phyloP scores from a whole-genome alignment of 2,113 vertebrate species.

The Pipra filicauda region DNA sequence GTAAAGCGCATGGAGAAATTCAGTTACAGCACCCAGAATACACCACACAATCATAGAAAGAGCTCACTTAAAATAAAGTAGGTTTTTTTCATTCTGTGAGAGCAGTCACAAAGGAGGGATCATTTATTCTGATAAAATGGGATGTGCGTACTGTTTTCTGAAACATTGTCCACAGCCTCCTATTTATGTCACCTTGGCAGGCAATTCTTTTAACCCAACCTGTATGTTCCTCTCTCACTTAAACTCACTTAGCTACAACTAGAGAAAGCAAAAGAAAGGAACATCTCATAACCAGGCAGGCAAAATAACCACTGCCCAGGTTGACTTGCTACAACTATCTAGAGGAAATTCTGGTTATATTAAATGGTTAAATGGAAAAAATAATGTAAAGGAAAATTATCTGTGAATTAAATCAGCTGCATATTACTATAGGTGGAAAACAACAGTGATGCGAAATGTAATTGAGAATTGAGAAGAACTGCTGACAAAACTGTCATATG shows the following conservation, averaged over 20 bases:
- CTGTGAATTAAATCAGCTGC: rapidly evolving
- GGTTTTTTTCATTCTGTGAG: neutral
- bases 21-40: neutral
- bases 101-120: rapidly evolving
- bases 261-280: neutral
- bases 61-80: neutral
- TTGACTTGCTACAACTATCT: neutral
- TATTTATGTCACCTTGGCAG: neutral
- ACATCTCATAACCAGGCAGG: neutral
- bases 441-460: neutral
- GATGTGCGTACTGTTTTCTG: rapidly evolving
- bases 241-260: neutral
- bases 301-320: neutral
- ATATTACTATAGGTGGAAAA: neutral
- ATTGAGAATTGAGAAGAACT: neutral
- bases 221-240: neutral
- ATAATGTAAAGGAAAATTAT: neutral
- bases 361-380: neutral
- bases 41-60: neutral
- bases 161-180: neutral
- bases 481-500: neutral
- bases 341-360: neutral
- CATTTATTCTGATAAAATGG: neutral
- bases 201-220: neutral
- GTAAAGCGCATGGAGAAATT: neutral